These are phyloP conservation scores for Lagria hirta DNA, from an alignment of 2,888 invertebrate genomes.

Conservation along the genomic window DNA sequence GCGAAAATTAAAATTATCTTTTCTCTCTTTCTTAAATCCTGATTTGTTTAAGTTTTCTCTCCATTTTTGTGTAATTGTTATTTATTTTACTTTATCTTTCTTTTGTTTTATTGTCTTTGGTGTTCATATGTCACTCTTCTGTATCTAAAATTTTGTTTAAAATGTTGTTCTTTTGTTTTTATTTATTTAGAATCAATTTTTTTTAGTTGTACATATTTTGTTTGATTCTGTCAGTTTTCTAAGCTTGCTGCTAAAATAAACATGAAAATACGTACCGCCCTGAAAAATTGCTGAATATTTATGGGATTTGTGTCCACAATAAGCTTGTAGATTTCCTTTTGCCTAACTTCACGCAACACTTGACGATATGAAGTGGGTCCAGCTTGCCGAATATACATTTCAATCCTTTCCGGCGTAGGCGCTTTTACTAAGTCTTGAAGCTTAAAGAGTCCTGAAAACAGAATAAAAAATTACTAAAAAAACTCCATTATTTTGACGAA, in stretches of 20 bases:
- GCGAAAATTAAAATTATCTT: too few relatives aligned
- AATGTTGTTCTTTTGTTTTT: too few relatives aligned
- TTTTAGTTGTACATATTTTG: too few relatives aligned
- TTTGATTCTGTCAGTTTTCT: constrained; percentile 1
- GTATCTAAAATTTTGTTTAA: too few relatives aligned
- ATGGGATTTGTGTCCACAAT: constrained; percentile 86
- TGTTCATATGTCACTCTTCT: too few relatives aligned
- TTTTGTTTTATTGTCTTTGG: too few relatives aligned
- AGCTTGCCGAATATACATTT: constrained; percentile 79
- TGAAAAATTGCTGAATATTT: constrained; percentile 78
- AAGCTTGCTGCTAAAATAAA: background rate
- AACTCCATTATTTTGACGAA: background rate
- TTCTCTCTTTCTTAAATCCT: too few relatives aligned
- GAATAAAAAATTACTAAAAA: background rate
- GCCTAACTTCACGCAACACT: constrained; percentile 78
- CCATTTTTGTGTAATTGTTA: too few relatives aligned
- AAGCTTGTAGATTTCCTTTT: constrained; percentile 83
- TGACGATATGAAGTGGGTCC: constrained; percentile 70
- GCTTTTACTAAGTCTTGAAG: constrained; percentile 80
- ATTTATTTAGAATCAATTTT: too few relatives aligned
- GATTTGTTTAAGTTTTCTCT: too few relatives aligned
- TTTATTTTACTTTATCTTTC: too few relatives aligned
- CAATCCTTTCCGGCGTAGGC: constrained; percentile 65
- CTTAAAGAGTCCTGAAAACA: constrained; percentile 71
- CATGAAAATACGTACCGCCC: constrained; percentile 83